Conservation (phyloP, 2,113 vertebrate species). For the Oreocharis arfaki region DNA sequence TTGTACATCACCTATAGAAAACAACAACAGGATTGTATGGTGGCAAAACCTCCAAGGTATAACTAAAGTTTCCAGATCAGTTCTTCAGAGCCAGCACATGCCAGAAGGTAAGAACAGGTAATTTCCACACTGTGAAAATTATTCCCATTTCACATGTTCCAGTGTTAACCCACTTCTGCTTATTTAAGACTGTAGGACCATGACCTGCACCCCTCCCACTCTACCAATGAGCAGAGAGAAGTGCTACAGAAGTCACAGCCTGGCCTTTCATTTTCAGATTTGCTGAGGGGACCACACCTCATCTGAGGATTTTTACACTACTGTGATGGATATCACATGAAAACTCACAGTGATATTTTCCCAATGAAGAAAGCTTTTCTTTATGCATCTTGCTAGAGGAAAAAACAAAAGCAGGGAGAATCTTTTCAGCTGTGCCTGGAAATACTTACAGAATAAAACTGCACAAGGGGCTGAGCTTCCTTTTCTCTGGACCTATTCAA, state of each 20-base stretch:
- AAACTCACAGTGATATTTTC: background rate
- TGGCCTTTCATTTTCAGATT: background rate
- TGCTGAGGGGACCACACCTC: background rate
- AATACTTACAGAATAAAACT: background rate
- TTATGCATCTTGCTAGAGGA: background rate
- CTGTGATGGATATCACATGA: fast-evolving
- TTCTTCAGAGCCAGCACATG: background rate
- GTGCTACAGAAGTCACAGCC: background rate
- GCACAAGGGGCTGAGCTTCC: background rate
- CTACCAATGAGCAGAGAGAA: background rate
- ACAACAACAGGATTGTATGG: background rate
- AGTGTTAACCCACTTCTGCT: background rate
- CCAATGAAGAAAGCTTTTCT: background rate
- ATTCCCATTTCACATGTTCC: background rate
- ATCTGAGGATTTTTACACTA: background rate
- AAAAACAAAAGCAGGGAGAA: background rate
- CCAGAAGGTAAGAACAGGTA: background rate
- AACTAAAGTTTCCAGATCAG: background rate
- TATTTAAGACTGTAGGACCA: background rate
- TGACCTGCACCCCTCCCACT: background rate
- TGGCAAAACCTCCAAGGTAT: background rate
- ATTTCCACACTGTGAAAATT: fast-evolving
- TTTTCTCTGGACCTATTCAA: background rate
- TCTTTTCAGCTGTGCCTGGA: background rate
- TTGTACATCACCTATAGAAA: background rate